Base-by-base conservation (phyloP, 2,888 invertebrate genomes). In the Crepidodera aurea region DNA sequence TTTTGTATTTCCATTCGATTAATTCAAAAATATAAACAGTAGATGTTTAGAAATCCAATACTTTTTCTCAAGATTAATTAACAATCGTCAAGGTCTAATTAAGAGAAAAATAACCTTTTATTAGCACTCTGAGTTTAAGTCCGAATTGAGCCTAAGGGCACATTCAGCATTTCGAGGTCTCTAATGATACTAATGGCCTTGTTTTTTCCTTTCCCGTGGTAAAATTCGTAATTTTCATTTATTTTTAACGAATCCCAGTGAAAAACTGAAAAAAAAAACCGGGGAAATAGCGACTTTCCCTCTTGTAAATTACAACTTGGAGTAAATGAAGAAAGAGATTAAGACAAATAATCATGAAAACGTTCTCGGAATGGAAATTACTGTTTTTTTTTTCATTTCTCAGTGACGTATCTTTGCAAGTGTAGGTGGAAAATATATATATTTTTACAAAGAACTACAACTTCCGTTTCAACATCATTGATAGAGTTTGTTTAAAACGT, bases 151-250 rank as follows among this genome's bases (percentile, higher is more conserved):
- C 60, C 51, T 16, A 15, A 16, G 25, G 60, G 53, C 46, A 34
- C 16, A 13, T 48, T 54, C 53, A 2, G 10, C 22, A 22, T 44
- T 60, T 62, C 53, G 60, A 48, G 57, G 55, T 39, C 60, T 60
- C 51, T 61, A 65, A 67, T 63, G 65, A 65, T 65, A 50, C 65
- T 67, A 67, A 67, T 67, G 65, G 65, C 39, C 55, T 56, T 64
- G 65, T 63, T 65, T 65, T 62, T 67, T 57, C 59, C 50, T 63
- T 62, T 60, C 54, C 57, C 18, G 48, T 34, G 66, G 62, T 60
- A 50, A 62, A 64, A 62, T 60, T 63, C 64, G 27, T 53, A 39
- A 60, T 66, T 66, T 66, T 62, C 66, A 60, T 66, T 66, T 64
- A 64, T 62, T 64, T 60, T 64, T 62, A 66, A 66, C 64, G 64